Percentiles rank a stretch among this genome's conserved stretches.
Conservation (phyloP, 2,797 vertebrate species). For the Monodelphis domestica region DNA sequence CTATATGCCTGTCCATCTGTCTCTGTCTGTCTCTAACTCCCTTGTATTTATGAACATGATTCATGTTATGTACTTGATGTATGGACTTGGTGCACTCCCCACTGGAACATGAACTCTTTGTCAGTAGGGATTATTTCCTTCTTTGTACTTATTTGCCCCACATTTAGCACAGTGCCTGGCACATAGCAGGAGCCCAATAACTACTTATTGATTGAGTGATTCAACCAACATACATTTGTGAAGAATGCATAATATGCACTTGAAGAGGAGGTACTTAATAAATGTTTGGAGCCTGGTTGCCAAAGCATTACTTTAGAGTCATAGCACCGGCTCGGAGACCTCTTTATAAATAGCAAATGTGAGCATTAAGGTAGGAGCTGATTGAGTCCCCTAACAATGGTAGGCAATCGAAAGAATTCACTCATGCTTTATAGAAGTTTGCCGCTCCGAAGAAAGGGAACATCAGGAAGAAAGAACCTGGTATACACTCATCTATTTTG, state of each 20-base stretch:
- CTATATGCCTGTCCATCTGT: too few species aligned
- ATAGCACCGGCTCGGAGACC: background rate
- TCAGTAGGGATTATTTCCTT: background rate
- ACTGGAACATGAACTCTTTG: background rate
- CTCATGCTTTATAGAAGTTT: background rate
- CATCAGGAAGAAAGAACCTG: background rate
- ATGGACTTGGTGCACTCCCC: background rate
- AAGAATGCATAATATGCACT: background rate
- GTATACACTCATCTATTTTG: background rate
- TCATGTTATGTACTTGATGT: background rate
- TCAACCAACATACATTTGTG: background rate
- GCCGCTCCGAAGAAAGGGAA: background rate
- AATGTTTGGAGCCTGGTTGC: background rate
- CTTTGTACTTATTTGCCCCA: background rate
- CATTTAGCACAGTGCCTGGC: background rate
- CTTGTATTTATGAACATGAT: background rate
- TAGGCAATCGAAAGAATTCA: background rate
- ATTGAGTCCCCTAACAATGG: background rate
- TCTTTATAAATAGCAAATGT: background rate
- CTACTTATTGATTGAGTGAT: background rate
- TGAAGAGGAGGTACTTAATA: background rate
- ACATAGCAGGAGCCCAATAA: background rate
- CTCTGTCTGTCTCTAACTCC: background rate
- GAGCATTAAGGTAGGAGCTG: background rate
- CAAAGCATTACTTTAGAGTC: background rate